Base-by-base conservation (phyloP, 2,113 vertebrate species). In the Andinoacara biseriatus region DNA sequence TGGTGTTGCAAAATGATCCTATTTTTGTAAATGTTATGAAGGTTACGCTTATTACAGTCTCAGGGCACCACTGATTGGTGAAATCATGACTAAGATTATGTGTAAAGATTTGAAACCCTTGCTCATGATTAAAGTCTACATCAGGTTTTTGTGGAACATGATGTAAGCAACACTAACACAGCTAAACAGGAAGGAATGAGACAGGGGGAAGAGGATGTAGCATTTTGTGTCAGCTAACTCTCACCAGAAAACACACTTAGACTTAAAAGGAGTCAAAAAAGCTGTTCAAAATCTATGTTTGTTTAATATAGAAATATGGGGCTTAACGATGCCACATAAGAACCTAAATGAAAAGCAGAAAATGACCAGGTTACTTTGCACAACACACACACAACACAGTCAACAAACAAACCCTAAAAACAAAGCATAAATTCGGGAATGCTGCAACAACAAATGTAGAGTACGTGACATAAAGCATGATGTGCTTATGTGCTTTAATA, bases 201-300 rank as follows among this genome's bases (percentile, higher is more conserved):
- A 80, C 2, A 10, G 7, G 1, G 8, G 49, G 83, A 92, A 84
- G 58, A 74, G 80, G 29, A 61, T 80, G 56, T 74, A 67, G 1
- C 6, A 11, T 24, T 72, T 46, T 75, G 58, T 22, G 74, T 90
- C 91, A 91, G 87, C 85, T 93, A 89, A 93, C 79, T 29, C 11
- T 87, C 65, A 86, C 60, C 61, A 79, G 43, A 87, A 14, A 75
- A 31, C 2, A 3, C 35, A 76, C 8, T 1, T 1, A 58, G 26
- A 83, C 11, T 26, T 26, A 26, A 26, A 26, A 26, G 26, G 26
- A 26, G 26, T 3, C 26, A 26, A 26, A 26, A 26, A 26, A 26
- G 26, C 26, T 26, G 26, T 3, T 26, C 26, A 26, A 26, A 26
- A 26, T 26, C 26, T 26, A 26, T 26, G 26, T 26, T 26, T 26